A percentile compares a stretch with the other conserved stretches of the same genome.
These are phyloP conservation scores for Dolomedes plantarius DNA, from an alignment of 2,888 invertebrate species.

Conservation along the genomic window DNA sequence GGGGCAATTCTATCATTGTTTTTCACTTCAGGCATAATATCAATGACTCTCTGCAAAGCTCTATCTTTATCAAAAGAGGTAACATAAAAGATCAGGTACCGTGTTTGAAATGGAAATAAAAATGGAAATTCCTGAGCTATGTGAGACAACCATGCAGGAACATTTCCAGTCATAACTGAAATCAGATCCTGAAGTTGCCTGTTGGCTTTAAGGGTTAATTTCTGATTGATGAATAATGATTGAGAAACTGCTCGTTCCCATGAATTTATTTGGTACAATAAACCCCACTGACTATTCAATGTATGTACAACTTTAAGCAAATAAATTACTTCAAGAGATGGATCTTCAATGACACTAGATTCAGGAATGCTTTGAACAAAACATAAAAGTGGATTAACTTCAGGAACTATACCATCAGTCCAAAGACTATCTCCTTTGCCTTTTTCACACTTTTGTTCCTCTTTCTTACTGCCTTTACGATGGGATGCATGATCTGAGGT, in stretches of 20 bases:
- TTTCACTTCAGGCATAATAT: constrained; percentile 91
- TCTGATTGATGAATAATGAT: constrained; percentile 91
- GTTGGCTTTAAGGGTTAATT: constrained; percentile 96
- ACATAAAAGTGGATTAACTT: constrained; percentile 84
- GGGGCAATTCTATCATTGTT: constrained; percentile 83
- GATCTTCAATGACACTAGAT: constrained; percentile 89
- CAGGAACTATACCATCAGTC: constrained; percentile 88
- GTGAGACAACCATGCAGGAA: constrained; percentile 96
- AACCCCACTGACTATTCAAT: constrained; percentile 93
- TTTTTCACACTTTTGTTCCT: constrained; percentile 78
- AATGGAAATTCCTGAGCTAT: constrained; percentile 93
- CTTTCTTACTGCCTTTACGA: constrained; percentile 77
- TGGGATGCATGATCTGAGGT: constrained; percentile 37
- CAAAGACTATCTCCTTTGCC: constrained; percentile 85
- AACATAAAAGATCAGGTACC: constrained; percentile 96
- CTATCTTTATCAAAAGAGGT: constrained; percentile 98
- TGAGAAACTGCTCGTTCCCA: constrained; percentile 73
- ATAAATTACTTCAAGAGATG: constrained; percentile 92
- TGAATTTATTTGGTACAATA: constrained; percentile 81
- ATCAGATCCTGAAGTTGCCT: constrained; percentile 98
- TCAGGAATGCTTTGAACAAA: constrained; percentile 85
- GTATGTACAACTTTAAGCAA: constrained; percentile 93
- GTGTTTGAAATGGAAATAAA: constrained; percentile 97
- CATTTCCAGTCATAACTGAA: constrained; percentile 97
- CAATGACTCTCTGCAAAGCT: constrained; percentile 94